Conservation (phyloP, 2,113 vertebrate species). For the Morphnarchus princeps region DNA sequence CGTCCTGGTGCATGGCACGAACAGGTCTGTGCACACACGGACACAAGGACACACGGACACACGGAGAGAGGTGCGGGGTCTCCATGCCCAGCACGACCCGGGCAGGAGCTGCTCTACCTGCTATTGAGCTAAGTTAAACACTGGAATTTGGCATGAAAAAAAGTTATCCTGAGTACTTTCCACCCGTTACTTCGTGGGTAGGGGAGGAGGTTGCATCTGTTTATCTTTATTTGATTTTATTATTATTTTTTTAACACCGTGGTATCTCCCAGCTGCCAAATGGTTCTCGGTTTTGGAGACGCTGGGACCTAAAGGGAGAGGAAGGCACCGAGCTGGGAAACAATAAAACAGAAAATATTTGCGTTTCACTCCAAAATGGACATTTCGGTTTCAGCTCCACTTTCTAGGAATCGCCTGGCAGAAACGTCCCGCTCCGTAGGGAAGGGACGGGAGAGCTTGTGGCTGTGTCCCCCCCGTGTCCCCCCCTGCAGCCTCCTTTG, state of each 20-base stretch:
- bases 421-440: not conserved
- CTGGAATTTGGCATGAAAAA: not conserved
- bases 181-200: rapidly evolving
- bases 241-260: not conserved
- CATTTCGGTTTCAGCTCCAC: not conserved
- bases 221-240: not conserved
- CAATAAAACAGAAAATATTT: not conserved
- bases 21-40: not conserved
- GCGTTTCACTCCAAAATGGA: not conserved
- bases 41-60: no score
- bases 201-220: not conserved
- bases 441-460: not conserved
- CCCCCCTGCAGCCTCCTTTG: no score
- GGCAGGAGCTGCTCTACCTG: not conserved
- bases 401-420: not conserved
- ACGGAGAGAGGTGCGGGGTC: not conserved
- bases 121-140: not conserved
- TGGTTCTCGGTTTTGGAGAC: rapidly evolving
- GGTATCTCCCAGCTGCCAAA: not conserved
- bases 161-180: not conserved
- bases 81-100: not conserved
- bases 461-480: not conserved
- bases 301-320: not conserved
- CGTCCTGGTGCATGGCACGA: not conserved
- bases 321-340: not conserved